Evolutionary conservation across 2,888 invertebrate species (phyloP), one percentile per base, ranked within the genome.

Genomic region (Metalampra italica): DNA sequence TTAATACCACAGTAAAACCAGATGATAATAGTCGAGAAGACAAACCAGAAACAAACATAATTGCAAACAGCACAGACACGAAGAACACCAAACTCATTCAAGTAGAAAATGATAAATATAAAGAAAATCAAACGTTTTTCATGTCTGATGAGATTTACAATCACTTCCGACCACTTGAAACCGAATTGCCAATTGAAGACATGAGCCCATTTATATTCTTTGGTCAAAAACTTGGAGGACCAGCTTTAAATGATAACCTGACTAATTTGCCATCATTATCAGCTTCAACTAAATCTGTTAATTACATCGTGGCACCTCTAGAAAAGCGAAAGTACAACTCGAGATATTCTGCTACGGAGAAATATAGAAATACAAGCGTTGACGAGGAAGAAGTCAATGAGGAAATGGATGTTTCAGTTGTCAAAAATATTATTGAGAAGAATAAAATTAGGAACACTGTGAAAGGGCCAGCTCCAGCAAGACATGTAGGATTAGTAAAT

Each of bases 131-230:
- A 45, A 92, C 90, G 0, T 75, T 90, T 7, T 90, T 90, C 44
- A 91, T 92, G 90, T 90, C 92, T 1, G 91, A 92, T 56, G 91
- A 92, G 48, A 75, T 93, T 49, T 92, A 92, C 61, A 92, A 92
- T 59, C 92, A 93, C 59, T 93, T 92, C 59, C 75, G 92, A 36
- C 92, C 92, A 0, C 82, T 93, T 36, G 92, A 92, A 66, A 81
- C 90, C 29, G 92, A 92, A 60, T 75, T 92, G 47, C 91, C 92
- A 0, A 90, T 90, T 40, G 92, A 92, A 70, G 93, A 93, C 62
- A 91, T 93, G 85, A 91, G 92, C 44, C 93, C 94, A 9, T 94
- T 94, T 73, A 82, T 93, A 50, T 92, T 90, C 66, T 94, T 94
- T 67, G 94, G 94, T 0, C 92, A 93, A 65, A 94, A 94, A 68